Conservation (phyloP, 1,140 invertebrate species). For the Microplitis demolitor region DNA sequence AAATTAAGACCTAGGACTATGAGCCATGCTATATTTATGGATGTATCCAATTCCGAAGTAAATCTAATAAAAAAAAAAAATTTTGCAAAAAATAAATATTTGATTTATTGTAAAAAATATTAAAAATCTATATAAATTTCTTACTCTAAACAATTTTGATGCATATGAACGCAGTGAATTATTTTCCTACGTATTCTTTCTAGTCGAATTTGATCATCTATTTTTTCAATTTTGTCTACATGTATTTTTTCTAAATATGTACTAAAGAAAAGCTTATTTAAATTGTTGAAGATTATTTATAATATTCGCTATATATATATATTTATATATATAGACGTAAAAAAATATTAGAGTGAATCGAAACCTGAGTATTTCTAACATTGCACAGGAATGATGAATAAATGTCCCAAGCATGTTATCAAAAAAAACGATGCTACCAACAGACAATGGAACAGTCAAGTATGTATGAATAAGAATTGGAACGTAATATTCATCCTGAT, state of each 20-base stretch:
- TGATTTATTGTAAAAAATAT: not conserved
- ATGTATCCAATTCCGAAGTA: not conserved
- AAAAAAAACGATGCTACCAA: not conserved
- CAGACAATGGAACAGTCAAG: not conserved
- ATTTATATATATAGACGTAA: not conserved
- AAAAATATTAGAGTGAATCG: not conserved
- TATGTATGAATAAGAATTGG: constrained; percentile 19
- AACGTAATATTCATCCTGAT: constrained; percentile 21
- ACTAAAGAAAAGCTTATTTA: not conserved
- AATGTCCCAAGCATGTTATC: not conserved
- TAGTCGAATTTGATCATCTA: no score
- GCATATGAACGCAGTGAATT: not conserved
- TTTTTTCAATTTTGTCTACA: no score
- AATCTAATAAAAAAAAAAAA: not conserved
- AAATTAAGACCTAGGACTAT: not conserved
- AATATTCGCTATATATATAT: not conserved
- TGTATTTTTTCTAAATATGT: not conserved
- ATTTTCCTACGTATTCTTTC: not conserved
- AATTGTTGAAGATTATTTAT: no score
- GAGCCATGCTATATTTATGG: not conserved
- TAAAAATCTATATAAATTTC: not conserved
- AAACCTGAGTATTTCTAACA: constrained; percentile 14
- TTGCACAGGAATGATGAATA: not conserved
- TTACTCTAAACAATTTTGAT: not conserved
- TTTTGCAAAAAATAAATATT: no score